A percentile compares a stretch with the other conserved stretches of the same genome.
Conservation (phyloP, 2,888 invertebrate species). For the Lepidonotus clava region DNA sequence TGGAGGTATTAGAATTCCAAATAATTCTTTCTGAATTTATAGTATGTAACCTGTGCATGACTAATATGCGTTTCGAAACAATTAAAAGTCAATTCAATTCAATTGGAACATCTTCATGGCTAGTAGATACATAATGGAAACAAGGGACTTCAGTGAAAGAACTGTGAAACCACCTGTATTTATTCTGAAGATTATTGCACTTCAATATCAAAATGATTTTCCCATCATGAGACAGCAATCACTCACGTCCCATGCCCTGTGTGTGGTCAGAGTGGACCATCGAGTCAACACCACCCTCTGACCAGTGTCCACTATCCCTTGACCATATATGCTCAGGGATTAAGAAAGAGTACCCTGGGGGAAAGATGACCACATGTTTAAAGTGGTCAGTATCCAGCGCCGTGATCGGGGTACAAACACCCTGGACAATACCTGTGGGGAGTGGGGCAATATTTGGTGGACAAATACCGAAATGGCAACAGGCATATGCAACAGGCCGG, state of each 20-base stretch:
- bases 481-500: conserved; percentile 36
- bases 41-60: no score
- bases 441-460: background rate
- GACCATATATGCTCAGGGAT: background rate
- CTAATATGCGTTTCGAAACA: no score
- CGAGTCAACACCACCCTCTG: background rate
- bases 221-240: background rate
- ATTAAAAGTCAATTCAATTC: no score
- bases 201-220: background rate
- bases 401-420: background rate
- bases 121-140: no score
- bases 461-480: conserved; percentile 23
- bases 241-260: background rate
- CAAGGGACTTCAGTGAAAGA: no score
- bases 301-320: background rate
- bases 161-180: background rate
- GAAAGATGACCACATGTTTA: background rate
- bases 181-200: background rate
- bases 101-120: no score
- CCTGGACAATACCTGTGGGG: background rate
- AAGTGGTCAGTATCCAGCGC: background rate
- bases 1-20: no score
- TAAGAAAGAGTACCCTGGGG: background rate
- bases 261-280: background rate
- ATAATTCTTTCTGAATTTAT: no score